Evolutionary conservation across 2,888 invertebrate species (phyloP).

Genomic region (Ligdia adustata): DNA sequence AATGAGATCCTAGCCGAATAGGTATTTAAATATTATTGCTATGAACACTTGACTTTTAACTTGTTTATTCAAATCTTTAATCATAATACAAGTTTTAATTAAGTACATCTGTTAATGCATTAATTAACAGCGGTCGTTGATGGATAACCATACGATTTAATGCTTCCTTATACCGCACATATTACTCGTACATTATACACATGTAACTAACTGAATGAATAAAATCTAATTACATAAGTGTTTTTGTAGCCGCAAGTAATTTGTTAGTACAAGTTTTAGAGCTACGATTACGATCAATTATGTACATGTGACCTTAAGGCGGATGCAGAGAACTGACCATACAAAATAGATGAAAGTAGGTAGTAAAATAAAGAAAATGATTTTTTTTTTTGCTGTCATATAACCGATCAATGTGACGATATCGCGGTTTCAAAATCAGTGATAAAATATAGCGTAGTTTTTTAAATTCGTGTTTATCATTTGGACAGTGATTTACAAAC

Average conservation of each 20-base stretch:
- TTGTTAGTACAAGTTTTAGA: constrained; percentile 54
- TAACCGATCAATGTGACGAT: too few species aligned
- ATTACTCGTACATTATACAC: constrained; percentile 7
- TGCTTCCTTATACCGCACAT: constrained; percentile 45
- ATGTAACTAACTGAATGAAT: constrained; percentile 43
- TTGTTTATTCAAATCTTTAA: constrained; percentile 14
- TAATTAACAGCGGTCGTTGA: constrained; percentile 33
- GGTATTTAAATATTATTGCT: too few species aligned
- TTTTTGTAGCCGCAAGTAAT: constrained; percentile 52
- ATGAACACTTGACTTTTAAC: not conserved
- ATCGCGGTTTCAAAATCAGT: too few species aligned
- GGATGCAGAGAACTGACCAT: constrained; percentile 53
- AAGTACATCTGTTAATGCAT: constrained; percentile 23
- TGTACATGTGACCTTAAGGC: constrained; percentile 53
- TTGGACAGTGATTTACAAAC: too few species aligned
- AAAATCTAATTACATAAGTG: constrained; percentile 48
- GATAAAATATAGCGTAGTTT: too few species aligned
- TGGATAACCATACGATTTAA: constrained; percentile 43
- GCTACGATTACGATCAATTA: constrained; percentile 56
- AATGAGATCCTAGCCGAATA: too few species aligned
- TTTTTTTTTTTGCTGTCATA: too few species aligned
- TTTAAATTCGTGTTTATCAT: too few species aligned
- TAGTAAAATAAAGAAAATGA: too few species aligned
- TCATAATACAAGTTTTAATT: constrained; percentile 24
- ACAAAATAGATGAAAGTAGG: too few species aligned